Evolutionary conservation across 1,140 invertebrate species (phyloP), one percentile per base, ranked within the genome.

Genomic region (Euwallacea fornicatus): DNA sequence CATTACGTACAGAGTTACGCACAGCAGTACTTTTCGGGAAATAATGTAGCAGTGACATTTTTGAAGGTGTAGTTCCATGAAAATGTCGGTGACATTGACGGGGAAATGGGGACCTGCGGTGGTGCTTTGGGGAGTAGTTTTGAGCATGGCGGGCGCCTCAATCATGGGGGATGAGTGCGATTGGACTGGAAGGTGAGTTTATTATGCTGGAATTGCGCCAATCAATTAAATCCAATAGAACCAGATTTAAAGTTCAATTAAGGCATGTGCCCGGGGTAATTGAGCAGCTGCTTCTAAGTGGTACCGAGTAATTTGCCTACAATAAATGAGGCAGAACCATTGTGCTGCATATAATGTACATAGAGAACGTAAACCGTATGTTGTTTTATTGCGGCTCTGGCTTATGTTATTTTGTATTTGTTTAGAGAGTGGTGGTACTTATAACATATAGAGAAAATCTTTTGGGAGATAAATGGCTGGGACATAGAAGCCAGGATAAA

Each of bases 111-210:
- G 46, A 6, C 2, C 13, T 13, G 46, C 46, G 2, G 46, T 50
- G 9, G 46, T 50, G 9, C 13, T 50, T 11, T 10, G 9, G 46
- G 46, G 9, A 6, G 46, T 50, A 6, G 2, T 50, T 11, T 13
- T 50, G 9, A 10, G 7, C 9, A 2, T 50, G 46, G 13, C 2
- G 9, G 46, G 46, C n/a, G 65, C 65, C n/a, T 58, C 65, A 11
- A 58, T 66, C 7, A 66, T 66, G 65, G 65, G 65, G 42, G 65
- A 66, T 58, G 65, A 66, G 44, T 66, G 65, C 16, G 65, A 66
- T 21, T 66, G 65, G 65, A 66, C 65, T 43, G 65, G 65, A 42
- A 66, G 65, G 65, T 66, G 43, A 58, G 65, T 50, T 3, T 9
- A 50, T 11, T 50, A 50, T 4, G 1, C 21, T 33, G 21, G 21